Base-by-base conservation (phyloP, 1,140 invertebrate genomes). In the Drosophila bifasciata region DNA sequence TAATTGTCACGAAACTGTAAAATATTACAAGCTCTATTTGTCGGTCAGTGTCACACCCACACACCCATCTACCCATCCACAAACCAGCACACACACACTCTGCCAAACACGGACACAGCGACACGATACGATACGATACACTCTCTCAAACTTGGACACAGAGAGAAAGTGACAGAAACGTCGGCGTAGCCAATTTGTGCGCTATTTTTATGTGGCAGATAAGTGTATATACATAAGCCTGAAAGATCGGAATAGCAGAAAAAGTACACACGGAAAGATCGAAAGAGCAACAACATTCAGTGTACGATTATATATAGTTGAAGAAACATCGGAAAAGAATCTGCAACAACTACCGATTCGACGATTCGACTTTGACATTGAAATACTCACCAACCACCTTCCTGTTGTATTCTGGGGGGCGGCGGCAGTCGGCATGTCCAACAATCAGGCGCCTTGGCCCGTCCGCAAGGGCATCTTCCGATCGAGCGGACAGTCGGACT, bases 371-470 rank as follows among this genome's bases (percentile, higher is more conserved):
- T 74, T 44, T 68, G 76, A 61, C 70, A 79, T 79, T 79, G 70
- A 79, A 79, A 79, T 60, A 59, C 50, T 52, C 9, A 53, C 17
- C 11, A 19, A 21, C 48, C 17, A 19, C 13, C 43, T 43, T 19
- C 16, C 13, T 15, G n/a, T 13, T 36, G 32, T 28, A 28, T 9
- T 9, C 8, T 9, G 32, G 32, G 32, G 32, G 3, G 1, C 32
- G 32, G 32, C 32, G 32, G 44, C 11, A 43, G n/a, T n/a, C n/a
- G 48, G 13, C 41, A 91, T 90, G 90, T 89, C 81, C 49, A 36
- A 36, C 32, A 78, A 93, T 70, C 80, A 93, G 69, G 94, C 93
- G 79, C 95, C 95, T 84, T 95, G 95, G 95, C 94, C 94, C 49
- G 93, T 95, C 62, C 93, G 93, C 76, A 94, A 93, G 68, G 93